Conservation (phyloP, 2,888 invertebrate species). For the Parthenolecanium corni region DNA sequence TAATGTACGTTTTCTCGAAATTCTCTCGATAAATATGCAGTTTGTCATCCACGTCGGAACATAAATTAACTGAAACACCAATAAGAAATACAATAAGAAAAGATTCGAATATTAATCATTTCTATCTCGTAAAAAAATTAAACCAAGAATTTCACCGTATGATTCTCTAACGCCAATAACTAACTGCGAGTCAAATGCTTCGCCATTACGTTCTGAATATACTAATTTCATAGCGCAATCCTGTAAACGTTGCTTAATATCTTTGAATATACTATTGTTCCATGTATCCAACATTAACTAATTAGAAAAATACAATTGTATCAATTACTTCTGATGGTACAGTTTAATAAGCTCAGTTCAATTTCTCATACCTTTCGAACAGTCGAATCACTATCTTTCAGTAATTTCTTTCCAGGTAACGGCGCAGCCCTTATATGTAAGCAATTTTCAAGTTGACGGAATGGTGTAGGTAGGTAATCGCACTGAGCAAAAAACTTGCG, state of each 20-base stretch:
- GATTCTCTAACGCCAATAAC: slow-evolving; percentile 97
- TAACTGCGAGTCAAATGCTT: slow-evolving; percentile 92
- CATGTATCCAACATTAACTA: slow-evolving; percentile 96
- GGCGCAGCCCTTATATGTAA: slow-evolving; percentile 49
- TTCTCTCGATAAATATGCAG: slow-evolving; percentile 90
- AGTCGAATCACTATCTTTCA: slow-evolving; percentile 71
- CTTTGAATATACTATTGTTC: slow-evolving; percentile 93
- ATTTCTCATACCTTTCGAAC: slow-evolving; percentile 54
- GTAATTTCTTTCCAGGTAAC: slow-evolving; percentile 43
- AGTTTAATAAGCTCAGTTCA: not conserved
- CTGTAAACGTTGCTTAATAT: slow-evolving; percentile 84
- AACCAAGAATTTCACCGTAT: slow-evolving; percentile 53
- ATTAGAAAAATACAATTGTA: slow-evolving; percentile 18
- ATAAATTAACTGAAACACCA: slow-evolving; percentile 82
- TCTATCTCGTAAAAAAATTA: not conserved
- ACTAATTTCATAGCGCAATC: slow-evolving; percentile 97
- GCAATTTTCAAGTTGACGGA: slow-evolving; percentile 79
- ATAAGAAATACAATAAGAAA: too few species aligned
- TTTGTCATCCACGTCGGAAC: slow-evolving; percentile 84
- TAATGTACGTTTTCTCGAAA: slow-evolving; percentile 92
- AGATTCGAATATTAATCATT: not conserved
- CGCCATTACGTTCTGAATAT: slow-evolving; percentile 91
- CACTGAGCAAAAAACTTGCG: slow-evolving; percentile 96
- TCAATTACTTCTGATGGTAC: not conserved
- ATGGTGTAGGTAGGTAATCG: slow-evolving; percentile 90